These are phyloP conservation scores for Caloenas nicobarica DNA, from an alignment of 2,113 vertebrate species.

Conservation along the genomic window DNA sequence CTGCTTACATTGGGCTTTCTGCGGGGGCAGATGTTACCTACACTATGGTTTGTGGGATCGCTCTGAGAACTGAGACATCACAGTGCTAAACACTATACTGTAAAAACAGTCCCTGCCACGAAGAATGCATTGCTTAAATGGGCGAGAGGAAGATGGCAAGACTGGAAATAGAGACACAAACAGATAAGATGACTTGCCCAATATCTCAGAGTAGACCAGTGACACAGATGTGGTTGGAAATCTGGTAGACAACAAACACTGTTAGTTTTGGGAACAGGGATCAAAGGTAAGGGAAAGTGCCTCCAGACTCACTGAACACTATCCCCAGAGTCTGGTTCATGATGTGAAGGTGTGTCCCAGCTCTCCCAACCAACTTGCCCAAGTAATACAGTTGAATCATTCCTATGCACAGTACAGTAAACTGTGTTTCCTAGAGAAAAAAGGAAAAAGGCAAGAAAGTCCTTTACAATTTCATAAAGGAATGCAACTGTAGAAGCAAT, in stretches of 20 bases:
- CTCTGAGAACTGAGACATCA: background rate
- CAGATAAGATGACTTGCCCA: background rate
- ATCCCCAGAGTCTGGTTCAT: background rate
- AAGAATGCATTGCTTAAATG: background rate
- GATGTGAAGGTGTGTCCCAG: background rate
- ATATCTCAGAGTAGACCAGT: background rate
- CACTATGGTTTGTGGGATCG: background rate
- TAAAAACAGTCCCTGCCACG: background rate
- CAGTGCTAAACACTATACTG: background rate
- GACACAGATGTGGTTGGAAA: background rate
- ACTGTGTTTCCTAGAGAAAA: background rate
- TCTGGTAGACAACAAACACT: background rate
- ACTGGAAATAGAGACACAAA: background rate
- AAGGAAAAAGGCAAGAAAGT: background rate
- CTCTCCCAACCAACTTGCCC: background rate
- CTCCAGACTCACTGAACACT: background rate
- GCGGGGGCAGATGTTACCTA: background rate
- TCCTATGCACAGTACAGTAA: background rate
- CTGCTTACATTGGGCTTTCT: background rate
- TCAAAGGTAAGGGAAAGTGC: background rate
- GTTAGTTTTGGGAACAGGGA: background rate
- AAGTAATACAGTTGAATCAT: background rate
- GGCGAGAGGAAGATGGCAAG: background rate
- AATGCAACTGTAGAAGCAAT: background rate
- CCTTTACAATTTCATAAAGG: background rate